Evolutionary conservation across 2,888 invertebrate species (phyloP).

Genomic region (Teleogryllus oceanicus): DNA sequence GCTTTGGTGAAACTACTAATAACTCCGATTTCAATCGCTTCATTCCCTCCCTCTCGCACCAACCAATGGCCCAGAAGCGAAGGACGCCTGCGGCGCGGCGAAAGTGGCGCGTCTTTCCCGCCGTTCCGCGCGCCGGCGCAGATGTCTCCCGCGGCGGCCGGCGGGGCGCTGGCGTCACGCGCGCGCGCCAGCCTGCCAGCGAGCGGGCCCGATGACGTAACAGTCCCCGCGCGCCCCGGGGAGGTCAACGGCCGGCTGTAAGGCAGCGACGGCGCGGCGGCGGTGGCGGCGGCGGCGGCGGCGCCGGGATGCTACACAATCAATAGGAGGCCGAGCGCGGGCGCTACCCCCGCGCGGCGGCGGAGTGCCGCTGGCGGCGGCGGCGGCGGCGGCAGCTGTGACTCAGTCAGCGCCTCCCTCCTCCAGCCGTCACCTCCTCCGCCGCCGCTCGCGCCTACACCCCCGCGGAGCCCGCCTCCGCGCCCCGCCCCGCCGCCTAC

Average conservation of each 20-base stretch:
- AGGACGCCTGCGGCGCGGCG: no score
- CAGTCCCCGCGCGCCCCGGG: not conserved
- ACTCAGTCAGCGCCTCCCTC: not conserved
- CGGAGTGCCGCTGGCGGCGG: not conserved
- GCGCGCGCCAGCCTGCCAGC: not conserved
- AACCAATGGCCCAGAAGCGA: no score
- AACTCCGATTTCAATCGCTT: no score
- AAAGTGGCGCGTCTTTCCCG: no score
- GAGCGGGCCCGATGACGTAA: not conserved
- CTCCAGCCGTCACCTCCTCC: not conserved
- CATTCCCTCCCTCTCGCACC: no score
- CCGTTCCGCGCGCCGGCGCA: not conserved
- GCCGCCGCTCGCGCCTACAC: no score
- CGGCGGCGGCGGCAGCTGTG: not conserved
- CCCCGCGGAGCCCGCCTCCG: no score
- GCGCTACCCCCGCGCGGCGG: slow-evolving; percentile 4
- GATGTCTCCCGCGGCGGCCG: not conserved
- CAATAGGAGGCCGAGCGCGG: slow-evolving; percentile 18
- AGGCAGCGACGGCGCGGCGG: not conserved
- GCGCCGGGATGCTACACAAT: slow-evolving; percentile 18
- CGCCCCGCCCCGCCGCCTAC: no score
- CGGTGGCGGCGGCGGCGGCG: not conserved
- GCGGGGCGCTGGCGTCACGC: not conserved
- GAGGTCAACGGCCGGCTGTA: not conserved
- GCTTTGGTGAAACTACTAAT: no score